Evolutionary conservation across 2,797 vertebrate genomes (phyloP), one percentile per base, ranked within the genome.

Genomic region (Paguma larvata): DNA sequence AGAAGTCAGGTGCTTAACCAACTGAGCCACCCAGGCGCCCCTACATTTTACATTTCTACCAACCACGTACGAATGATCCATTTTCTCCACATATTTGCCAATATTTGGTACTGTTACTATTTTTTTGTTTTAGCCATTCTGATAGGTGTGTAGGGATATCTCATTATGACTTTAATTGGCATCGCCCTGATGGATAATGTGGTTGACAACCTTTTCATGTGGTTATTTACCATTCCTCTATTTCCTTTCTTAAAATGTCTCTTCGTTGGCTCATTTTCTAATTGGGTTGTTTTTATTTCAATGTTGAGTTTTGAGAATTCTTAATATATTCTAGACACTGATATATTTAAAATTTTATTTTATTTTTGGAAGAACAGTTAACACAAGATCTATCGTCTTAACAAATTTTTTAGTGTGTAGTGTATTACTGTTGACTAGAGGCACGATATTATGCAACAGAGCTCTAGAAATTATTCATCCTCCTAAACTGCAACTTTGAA

Each of bases 111-210:
- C 5, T 93, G 19, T 59, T 30, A 85, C 56, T 68, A 11, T 59
- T 62, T 68, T 85, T 86, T 89, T 34, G 38, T 27, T 77, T 86
- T 46, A 32, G 48, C 2, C 18, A 85, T 85, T 91, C 73, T 72
- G 4, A 87, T 51, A 93, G 56, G 59, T 83, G 38, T 63, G 21
- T 32, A 41, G 34, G 30, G 11, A 59, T 93, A 70, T 56, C 38
- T 68, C n/a, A 53, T 59, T 67, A 83, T 65, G 32, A 84, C 75
- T 89, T 92, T 86, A 83, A 84, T 88, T 91, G 84, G 56, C 41
- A 90, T 85, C 84, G 94, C 48, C 44, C 44, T 79, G 59, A 73
- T 41, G 32, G 53, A 32, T 63, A 85, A 85, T 32, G 19, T 70
- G 90, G 46, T 27, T 91, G 59, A 75, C 62, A 73, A 63, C 68